A percentile compares a stretch with the other conserved stretches of the same genome.
Evolutionary conservation across 2,113 vertebrate genomes (phyloP).

Genomic region (Mobula hypostoma): DNA sequence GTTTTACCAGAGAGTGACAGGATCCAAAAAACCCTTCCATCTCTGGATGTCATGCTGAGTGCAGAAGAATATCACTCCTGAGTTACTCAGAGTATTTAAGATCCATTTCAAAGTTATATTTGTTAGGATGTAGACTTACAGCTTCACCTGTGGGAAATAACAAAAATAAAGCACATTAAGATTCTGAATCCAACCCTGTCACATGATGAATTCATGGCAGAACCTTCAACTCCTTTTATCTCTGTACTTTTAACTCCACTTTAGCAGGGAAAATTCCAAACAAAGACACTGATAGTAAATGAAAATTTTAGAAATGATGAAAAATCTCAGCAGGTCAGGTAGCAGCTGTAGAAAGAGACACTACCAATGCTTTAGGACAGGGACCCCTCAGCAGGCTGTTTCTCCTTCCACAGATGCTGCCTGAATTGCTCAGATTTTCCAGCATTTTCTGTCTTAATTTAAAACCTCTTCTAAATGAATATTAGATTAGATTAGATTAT

Average conservation of each 20-base stretch:
- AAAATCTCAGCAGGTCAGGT: too few relatives aligned
- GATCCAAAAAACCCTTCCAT: not conserved
- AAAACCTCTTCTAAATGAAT: not conserved
- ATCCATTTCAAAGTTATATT: not conserved
- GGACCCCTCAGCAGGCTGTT: too few relatives aligned
- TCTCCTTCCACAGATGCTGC: too few relatives aligned
- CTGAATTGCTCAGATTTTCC: too few relatives aligned
- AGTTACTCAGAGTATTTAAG: not conserved
- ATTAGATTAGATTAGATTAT: not conserved
- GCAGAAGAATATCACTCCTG: not conserved
- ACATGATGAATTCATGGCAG: not conserved
- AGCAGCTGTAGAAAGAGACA: too few relatives aligned
- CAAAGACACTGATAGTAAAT: too few relatives aligned
- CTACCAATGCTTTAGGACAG: too few relatives aligned
- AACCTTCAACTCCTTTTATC: not conserved
- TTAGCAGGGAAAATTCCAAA: not conserved
- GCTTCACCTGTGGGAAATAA: not conserved
- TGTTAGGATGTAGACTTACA: not conserved
- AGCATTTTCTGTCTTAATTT: not conserved
- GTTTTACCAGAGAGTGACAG: not conserved
- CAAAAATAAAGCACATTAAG: not conserved
- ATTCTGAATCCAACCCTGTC: not conserved
- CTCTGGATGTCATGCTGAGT: not conserved
- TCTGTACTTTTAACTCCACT: not conserved
- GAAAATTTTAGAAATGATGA: too few relatives aligned